A percentile compares a stretch with the other conserved stretches of the same genome.
Evolutionary conservation across 2,797 vertebrate genomes (phyloP).

Genomic region (Dallia pectoralis): DNA sequence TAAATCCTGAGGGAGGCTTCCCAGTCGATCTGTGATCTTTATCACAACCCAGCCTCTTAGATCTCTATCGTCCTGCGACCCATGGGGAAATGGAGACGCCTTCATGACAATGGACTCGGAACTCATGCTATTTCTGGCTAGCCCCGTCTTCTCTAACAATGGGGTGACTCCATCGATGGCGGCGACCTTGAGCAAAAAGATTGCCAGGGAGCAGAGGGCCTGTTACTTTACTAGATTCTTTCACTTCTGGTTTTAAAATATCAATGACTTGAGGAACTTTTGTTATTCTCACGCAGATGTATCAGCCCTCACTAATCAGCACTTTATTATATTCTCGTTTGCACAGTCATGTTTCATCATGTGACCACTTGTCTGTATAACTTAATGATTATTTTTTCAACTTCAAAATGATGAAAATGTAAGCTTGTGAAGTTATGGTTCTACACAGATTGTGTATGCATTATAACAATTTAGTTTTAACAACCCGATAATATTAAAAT

Average conservation of each 20-base stretch:
- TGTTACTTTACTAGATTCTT: not conserved
- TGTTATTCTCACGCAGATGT: not conserved
- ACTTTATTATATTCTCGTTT: not conserved
- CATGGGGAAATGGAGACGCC: conserved; percentile 74
- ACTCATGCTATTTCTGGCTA: conserved; percentile 66
- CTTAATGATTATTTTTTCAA: too few species aligned
- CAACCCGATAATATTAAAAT: too few species aligned
- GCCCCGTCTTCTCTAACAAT: conserved; percentile 54
- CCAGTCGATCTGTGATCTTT: conserved; percentile 79
- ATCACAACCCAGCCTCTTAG: conserved; percentile 74
- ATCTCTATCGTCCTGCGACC: conserved; percentile 74
- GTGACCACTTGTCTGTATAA: too few species aligned
- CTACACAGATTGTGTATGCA: too few species aligned
- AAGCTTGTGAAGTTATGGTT: too few species aligned
- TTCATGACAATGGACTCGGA: conserved; percentile 72
- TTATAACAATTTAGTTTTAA: too few species aligned
- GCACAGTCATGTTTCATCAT: not conserved
- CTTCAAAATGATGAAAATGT: too few species aligned
- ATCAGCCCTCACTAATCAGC: not conserved
- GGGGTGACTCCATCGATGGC: conserved; percentile 68
- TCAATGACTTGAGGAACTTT: not conserved
- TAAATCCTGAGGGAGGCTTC: conserved; percentile 77
- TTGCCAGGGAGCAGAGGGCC: conserved; percentile 14
- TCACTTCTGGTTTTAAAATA: not conserved
- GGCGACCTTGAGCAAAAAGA: conserved; percentile 68